Evolutionary conservation across 1,140 invertebrate genomes (phyloP).

Genomic region (Teleogryllus occipitalis): DNA sequence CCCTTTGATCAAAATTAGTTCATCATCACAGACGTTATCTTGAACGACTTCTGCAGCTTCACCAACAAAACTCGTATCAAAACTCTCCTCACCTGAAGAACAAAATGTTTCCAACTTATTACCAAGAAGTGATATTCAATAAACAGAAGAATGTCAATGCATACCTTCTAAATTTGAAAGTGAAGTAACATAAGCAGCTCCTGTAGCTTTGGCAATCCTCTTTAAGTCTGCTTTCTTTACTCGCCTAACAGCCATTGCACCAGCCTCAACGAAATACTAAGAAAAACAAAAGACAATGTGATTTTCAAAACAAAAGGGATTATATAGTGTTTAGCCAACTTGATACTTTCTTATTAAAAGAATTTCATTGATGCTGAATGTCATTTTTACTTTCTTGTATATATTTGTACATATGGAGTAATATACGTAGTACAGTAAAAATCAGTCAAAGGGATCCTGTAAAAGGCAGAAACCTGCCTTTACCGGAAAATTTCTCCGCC

Average conservation of each 20-base stretch:
- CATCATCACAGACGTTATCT: constrained; percentile 95
- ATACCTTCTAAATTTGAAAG: constrained; percentile 90
- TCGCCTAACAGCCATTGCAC: constrained; percentile 93
- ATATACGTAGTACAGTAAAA: too few relatives aligned
- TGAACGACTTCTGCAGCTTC: constrained; percentile 95
- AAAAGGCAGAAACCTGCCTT: too few relatives aligned
- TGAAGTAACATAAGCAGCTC: constrained; percentile 84
- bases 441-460: too few relatives aligned
- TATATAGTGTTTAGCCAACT: neutral
- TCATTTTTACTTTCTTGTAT: too few relatives aligned
- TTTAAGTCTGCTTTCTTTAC: constrained; percentile 95
- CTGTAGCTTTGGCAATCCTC: constrained; percentile 98
- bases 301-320: neutral
- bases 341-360: too few relatives aligned
- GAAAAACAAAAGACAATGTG: constrained; percentile 23
- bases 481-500: too few relatives aligned
- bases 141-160: neutral
- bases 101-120: constrained; percentile 11
- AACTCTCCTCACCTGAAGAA: constrained; percentile 80
- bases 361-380: too few relatives aligned
- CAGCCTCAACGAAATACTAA: constrained; percentile 90
- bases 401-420: too few relatives aligned
- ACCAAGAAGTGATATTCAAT: neutral
- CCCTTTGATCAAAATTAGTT: constrained; percentile 95
- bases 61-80: constrained; percentile 85